Conservation (phyloP, 2,797 vertebrate genomes). For the Amniataba percoides region DNA sequence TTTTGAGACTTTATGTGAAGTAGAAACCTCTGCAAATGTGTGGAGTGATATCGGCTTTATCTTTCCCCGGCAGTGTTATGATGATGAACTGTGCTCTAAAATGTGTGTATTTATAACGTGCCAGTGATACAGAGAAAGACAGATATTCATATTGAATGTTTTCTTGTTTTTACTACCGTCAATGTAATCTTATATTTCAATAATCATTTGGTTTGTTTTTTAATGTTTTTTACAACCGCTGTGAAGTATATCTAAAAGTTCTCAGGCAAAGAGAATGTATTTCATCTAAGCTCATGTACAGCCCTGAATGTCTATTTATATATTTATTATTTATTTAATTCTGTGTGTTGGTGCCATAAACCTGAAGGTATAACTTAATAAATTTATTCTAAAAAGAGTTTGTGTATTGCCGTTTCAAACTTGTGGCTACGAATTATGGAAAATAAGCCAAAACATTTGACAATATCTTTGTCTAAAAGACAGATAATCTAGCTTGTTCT, state of each 20-base stretch:
- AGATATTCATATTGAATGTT: slow-evolving; percentile 6
- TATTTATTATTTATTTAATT: slow-evolving; percentile 71
- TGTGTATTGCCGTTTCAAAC: slow-evolving; percentile 9
- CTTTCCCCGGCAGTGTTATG: slow-evolving; percentile 17
- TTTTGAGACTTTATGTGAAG: slow-evolving; percentile 8
- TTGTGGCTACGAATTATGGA: neutral
- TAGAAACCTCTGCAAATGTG: neutral
- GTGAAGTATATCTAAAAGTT: slow-evolving; percentile 49
- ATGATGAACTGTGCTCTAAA: slow-evolving; percentile 50
- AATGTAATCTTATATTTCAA: neutral
- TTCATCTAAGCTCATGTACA: slow-evolving; percentile 26
- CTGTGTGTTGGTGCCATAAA: slow-evolving; percentile 29
- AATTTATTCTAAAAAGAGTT: slow-evolving; percentile 25
- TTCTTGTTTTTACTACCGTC: slow-evolving; percentile 8
- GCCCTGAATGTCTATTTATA: slow-evolving; percentile 53
- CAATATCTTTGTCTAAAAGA: neutral
- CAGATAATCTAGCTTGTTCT: neutral
- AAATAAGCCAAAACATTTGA: neutral
- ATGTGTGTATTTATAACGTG: slow-evolving; percentile 24
- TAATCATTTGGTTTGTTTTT: neutral
- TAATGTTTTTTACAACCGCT: slow-evolving; percentile 2
- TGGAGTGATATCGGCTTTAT: neutral
- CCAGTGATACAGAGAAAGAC: slow-evolving; percentile 10
- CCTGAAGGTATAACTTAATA: slow-evolving; percentile 40
- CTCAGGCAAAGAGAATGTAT: slow-evolving; percentile 40